Base-by-base conservation (phyloP, 2,797 vertebrate genomes). In the Tiaroga cobitis region DNA sequence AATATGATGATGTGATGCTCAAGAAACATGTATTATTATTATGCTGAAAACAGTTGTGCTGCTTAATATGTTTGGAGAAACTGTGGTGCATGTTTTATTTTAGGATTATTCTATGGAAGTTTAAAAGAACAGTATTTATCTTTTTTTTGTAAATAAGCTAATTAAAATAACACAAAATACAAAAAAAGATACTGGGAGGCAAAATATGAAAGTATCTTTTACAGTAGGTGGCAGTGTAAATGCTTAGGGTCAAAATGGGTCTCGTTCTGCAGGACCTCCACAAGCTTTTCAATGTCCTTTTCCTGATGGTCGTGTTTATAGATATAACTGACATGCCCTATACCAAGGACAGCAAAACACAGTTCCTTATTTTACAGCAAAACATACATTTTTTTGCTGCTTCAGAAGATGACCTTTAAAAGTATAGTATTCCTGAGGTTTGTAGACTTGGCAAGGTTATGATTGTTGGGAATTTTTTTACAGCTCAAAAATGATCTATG, bases 301-400 rank as follows among this genome's bases (percentile, higher is more conserved):
- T 96, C 93, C 91, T 94, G 93, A 72, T 95, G 94, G 56, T 93
- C 94, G 90, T 95, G 93, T 76, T 95, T 95, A 90, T 94, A 95
- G 93, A 95, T 95, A 95, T 75, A 94, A 93, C 91, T 94, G 93
- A 32, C 95, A 95, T 43, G 95, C 91, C 11, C 92, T 93, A 85
- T 95, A 95, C 94, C 95, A 93, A 85, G 78, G 67, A 81, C 61
- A 76, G 26, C 49, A 67, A 79, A 63, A 76, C 75, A 73, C 70
- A 82, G 63, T 43, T 61, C 65, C 72, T 29, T 49, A 34, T 51
- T 80, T 81, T 85, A 61, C 73, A 73, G 80, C 72, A 82, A 73
- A 79, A 74, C 63, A 34, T 29, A 85, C 32, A 80, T 77, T 85
- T 46, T 65, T 65, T 65, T 69, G 39, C 26, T 18, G 39, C 37